Evolutionary conservation across 2,888 invertebrate species (phyloP).

Genomic region (Torymus texanus): DNA sequence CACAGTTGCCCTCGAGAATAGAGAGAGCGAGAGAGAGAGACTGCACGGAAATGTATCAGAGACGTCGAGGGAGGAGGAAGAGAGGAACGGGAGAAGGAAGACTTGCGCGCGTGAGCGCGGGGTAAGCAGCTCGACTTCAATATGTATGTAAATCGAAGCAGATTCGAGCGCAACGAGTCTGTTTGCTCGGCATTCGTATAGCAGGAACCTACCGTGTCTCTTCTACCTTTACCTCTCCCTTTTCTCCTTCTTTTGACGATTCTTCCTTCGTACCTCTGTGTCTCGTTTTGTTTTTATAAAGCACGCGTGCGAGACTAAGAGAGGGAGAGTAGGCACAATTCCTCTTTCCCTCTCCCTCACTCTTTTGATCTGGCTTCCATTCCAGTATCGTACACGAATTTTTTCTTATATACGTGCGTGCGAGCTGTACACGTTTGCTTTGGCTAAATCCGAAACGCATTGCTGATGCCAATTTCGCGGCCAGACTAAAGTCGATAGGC

Average conservation of each 20-base stretch:
- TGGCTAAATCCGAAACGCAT: slow-evolving; percentile 16
- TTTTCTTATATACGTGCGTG: slow-evolving; percentile 5
- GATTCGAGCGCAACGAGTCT: slow-evolving; percentile 67
- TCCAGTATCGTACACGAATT: slow-evolving; percentile 27
- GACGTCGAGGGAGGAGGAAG: neutral
- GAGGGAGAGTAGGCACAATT: neutral
- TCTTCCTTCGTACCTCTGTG: slow-evolving; percentile 17
- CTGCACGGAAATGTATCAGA: slow-evolving; percentile 31
- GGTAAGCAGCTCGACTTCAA: slow-evolving; percentile 68
- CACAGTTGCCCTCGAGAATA: slow-evolving; percentile 60
- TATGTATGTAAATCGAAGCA: slow-evolving; percentile 75
- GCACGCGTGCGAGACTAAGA: neutral
- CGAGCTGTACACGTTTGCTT: neutral
- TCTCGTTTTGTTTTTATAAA: slow-evolving; percentile 39
- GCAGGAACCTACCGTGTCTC: slow-evolving; percentile 5
- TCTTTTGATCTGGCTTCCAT: neutral
- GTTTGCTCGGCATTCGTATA: slow-evolving; percentile 51
- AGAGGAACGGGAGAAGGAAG: neutral
- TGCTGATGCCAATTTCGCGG: slow-evolving; percentile 29
- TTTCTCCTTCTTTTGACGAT: slow-evolving; percentile 20
- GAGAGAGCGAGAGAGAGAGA: slow-evolving; percentile 61
- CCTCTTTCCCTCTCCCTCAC: neutral
- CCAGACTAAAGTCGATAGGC: slow-evolving; percentile 11
- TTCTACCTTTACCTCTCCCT: slow-evolving; percentile 1
- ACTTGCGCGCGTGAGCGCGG: slow-evolving; percentile 15